These are phyloP conservation scores for Nycticryphes semicollaris DNA, from an alignment of 2,113 vertebrate species.

Conservation along the genomic window DNA sequence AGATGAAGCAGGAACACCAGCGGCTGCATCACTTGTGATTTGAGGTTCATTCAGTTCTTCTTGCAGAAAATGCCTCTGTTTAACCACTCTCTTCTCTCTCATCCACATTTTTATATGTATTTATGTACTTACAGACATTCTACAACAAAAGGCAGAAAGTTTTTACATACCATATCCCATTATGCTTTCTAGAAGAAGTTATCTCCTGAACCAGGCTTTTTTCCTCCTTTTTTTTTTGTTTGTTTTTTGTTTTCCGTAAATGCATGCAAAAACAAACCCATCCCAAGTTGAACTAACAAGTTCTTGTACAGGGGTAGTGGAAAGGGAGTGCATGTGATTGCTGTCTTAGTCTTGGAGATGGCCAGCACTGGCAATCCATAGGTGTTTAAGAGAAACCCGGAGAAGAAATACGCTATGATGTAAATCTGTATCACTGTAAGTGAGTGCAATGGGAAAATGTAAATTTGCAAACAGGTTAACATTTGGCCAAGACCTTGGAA, in stretches of 20 bases:
- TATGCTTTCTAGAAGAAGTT: neutral
- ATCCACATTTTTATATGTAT: neutral
- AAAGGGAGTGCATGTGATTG: neutral
- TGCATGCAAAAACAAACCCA: neutral
- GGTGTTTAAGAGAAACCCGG: neutral
- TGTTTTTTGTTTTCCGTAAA: neutral
- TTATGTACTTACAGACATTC: neutral
- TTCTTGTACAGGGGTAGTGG: neutral
- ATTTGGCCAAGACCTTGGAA: neutral
- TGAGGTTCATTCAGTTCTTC: neutral
- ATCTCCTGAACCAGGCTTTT: neutral
- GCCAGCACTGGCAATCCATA: neutral
- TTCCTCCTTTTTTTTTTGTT: neutral
- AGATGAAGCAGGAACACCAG: neutral
- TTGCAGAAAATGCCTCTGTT: neutral
- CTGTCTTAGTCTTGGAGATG: neutral
- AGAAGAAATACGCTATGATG: neutral
- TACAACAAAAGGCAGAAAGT: neutral
- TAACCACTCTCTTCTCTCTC: neutral
- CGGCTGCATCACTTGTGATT: neutral
- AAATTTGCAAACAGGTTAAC: neutral
- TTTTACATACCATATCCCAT: neutral
- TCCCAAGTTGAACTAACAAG: fast-evolving
- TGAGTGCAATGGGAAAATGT: neutral
- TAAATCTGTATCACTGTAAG: neutral